Base-by-base conservation (phyloP, 2,888 invertebrate genomes). In the Thymelicus acteon region DNA sequence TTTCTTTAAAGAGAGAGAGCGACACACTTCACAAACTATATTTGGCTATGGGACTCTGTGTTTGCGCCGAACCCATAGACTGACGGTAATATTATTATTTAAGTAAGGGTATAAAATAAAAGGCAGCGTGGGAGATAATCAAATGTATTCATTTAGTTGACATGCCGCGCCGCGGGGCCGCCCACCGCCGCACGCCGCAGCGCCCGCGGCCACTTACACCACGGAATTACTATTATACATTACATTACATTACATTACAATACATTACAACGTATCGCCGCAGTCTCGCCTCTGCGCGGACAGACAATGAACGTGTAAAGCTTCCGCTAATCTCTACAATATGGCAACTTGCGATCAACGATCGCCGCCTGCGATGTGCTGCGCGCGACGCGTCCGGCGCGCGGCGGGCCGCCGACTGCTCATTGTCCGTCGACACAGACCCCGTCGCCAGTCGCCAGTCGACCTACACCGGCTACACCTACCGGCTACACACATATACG, bases 91-190 rank as follows among this genome's bases (percentile, higher is more conserved):
- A 31, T 31, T 31, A 31, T 3, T 31, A 31, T 31, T 52, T 49
- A 49, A 4, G 19, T 19, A 19, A 8, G 8, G 44, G 8, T 7
- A 6, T 52, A 75, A 75, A 79, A 79, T 78, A 72, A 77, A 79
- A 74, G 54, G n/a, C 60, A 24, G 0, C 15, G 37, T 71, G 75
- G 75, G 85, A 87, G 88, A 91, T 90, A 89, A 87, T 90, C 80
- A 89, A 89, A 87, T 90, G 87, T 89, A 89, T 67, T 68, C 62
- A 68, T 61, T 68, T 61, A 68, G 85, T 85, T 85, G 81, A 86
- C 85, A 83, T 81, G 84, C 80, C 79, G 82, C 79, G 77, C 72
- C 73, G 78, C 79, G 75, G 75, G 71, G 67, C 72, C 72, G 73
- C 19, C n/a, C n/a, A n/a, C n/a, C n/a, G n/a, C n/a, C n/a, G n/a